Evolutionary conservation across 2,888 invertebrate genomes (phyloP), one percentile per base, ranked within the genome.

Genomic region (Platynereis dumerilii): DNA sequence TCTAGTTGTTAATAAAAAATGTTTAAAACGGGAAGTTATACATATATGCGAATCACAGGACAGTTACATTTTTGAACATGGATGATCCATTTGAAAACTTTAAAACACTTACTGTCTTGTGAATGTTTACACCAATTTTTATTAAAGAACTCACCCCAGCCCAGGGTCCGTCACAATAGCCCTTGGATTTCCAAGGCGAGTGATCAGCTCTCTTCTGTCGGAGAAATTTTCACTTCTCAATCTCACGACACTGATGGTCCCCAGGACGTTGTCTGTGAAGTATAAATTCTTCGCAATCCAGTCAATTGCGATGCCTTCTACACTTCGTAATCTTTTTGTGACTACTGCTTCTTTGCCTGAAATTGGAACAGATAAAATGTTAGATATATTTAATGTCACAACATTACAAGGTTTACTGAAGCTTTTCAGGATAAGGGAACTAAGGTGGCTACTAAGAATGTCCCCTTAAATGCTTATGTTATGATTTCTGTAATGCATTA

Each of bases 241-340:
- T 29, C 93, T 93, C 2, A 97, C 85, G 0, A 97, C 96, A 78
- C 96, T 96, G 0, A 98, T 86, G 0, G 96, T 95, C 69, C 96
- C 96, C 83, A 95, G 69, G 2, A 71, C 88, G 24, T 92, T 90
- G 84, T 98, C 97, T 0, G 95, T 95, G 57, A 96, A 94, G 85
- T 97, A 98, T 7, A 99, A 88, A 83, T 97, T 98, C 84, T 96
- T 92, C 0, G 96, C 95, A 57, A 98, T 90, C 95, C 97, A 99
- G 86, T 99, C 99, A 17, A 98, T 91, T n/a, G 97, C 96, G 59
- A 98, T 72, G 1, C 78, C 79, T 59, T 79, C 78, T 15, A 79
- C 77, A 17, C 76, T 76, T 1, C 75, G 69, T 0, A 76, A 72
- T 39, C 74, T 69, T 2, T 72, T 74, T 2, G 74, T 70, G 1